Percentiles rank a stretch among this genome's conserved stretches.
These are phyloP conservation scores for Montipora cactus DNA, from an alignment of 64 coral and sea anemone species.

Conservation along the genomic window DNA sequence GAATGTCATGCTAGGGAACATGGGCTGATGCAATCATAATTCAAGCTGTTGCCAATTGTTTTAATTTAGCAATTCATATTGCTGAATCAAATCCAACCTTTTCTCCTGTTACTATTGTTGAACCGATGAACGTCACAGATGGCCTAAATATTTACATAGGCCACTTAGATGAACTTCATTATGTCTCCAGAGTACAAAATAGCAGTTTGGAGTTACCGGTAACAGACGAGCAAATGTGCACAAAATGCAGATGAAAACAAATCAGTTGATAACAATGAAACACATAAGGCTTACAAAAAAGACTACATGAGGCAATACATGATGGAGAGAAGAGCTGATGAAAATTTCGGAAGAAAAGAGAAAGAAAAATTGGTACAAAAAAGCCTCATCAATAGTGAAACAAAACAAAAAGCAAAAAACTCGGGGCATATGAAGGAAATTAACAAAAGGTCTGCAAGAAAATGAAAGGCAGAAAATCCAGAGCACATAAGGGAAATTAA, in stretches of 20 bases:
- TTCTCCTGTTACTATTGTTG: constrained; percentile 8
- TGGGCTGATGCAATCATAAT: constrained; percentile 57
- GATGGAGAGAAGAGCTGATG: constrained; percentile 13
- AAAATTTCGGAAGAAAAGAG: constrained; percentile 7
- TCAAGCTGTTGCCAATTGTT: constrained; percentile 71
- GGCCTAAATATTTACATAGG: constrained; percentile 37
- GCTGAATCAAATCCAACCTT: constrained; percentile 44
- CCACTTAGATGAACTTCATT: constrained; percentile 55
- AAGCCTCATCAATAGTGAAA: constrained; percentile 1
- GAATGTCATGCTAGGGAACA: constrained; percentile 55
- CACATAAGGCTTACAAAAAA: not conserved
- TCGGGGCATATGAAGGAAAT: not conserved
- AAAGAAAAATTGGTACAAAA: constrained; percentile 5
- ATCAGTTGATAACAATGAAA: constrained; percentile 6
- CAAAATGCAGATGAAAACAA: constrained; percentile 48
- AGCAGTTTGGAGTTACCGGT: constrained; percentile 14
- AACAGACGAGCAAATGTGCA: not conserved
- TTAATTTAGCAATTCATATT: constrained; percentile 57
- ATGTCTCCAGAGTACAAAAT: constrained; percentile 33
- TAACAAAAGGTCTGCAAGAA: not conserved
- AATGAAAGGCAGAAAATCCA: not conserved
- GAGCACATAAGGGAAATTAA: not conserved
- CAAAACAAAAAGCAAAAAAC: not conserved
- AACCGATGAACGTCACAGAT: not conserved
- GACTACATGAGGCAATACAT: constrained; percentile 21